These are phyloP conservation scores for Nebria ingens DNA, from an alignment of 1,140 invertebrate genomes.

Conservation along the genomic window DNA sequence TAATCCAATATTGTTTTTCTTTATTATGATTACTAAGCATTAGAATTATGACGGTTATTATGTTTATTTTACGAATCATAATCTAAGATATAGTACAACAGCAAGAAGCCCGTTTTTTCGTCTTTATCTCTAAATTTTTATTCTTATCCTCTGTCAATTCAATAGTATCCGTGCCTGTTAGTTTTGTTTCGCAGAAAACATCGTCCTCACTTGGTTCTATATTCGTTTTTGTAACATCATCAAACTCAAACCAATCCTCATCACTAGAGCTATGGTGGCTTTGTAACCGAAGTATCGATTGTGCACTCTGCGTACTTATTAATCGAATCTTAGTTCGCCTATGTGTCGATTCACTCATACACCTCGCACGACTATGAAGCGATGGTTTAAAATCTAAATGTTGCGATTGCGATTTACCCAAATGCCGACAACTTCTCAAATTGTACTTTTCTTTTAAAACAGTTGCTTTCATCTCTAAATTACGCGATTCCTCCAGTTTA, in stretches of 20 bases:
- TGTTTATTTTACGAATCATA: too few relatives aligned
- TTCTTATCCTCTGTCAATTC: background rate
- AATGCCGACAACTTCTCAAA: background rate
- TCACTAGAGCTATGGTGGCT: conserved; percentile 25
- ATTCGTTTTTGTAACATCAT: conserved; percentile 10
- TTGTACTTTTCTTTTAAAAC: background rate
- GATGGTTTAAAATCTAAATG: conserved; percentile 8
- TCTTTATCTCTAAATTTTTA: background rate
- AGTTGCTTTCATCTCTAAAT: too few relatives aligned
- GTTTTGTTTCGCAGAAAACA: background rate
- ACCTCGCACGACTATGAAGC: conserved; percentile 1
- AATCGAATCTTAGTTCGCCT: conserved; percentile 13
- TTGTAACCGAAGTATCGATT: conserved; percentile 19
- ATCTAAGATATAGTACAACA: background rate
- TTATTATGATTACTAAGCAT: too few relatives aligned
- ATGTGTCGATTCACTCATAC: conserved; percentile 21
- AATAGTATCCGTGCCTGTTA: background rate
- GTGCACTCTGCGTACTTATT: conserved; percentile 6
- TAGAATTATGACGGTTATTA: too few relatives aligned
- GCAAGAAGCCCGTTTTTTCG: background rate
- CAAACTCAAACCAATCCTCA: conserved; percentile 26
- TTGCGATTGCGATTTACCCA: background rate
- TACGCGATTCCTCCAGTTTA: background rate
- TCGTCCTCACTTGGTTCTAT: background rate
- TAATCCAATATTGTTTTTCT: too few relatives aligned